phyloP scores from a whole-genome alignment of 2,113 vertebrate genomes.

The Paradisaea rubra region DNA sequence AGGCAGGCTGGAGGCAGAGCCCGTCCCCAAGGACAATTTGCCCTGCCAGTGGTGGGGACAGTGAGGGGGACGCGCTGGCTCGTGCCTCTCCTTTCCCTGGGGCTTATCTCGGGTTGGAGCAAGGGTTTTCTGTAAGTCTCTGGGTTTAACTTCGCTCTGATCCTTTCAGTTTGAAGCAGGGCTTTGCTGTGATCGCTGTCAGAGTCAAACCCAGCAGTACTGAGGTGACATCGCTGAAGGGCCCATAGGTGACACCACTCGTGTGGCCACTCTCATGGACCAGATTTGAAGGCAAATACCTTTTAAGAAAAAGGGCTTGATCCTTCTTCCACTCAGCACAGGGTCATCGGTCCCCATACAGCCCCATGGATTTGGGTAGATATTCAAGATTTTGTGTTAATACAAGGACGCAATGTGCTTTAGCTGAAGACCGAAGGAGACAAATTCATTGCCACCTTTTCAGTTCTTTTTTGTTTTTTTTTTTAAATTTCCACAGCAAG shows the following conservation, averaged over 20 bases:
- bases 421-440: background rate
- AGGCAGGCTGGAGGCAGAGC: background rate
- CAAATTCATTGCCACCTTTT: background rate
- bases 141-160: background rate
- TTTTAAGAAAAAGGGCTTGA: background rate
- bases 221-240: rapidly evolving
- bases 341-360: background rate
- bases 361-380: background rate
- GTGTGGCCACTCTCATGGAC: rapidly evolving
- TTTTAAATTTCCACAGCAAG: background rate
- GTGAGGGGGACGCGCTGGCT: rapidly evolving
- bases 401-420: background rate
- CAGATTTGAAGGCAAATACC: background rate
- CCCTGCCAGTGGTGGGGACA: background rate
- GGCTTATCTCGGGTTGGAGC: background rate
- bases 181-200: rapidly evolving
- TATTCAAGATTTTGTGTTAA: background rate
- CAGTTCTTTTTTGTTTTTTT: background rate
- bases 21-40: background rate
- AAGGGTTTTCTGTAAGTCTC: background rate
- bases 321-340: background rate
- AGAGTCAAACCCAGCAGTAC: rapidly evolving
- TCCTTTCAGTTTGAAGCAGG: background rate
- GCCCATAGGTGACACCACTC: background rate
- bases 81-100: rapidly evolving